Conservation (phyloP, 2,797 vertebrate species). For the Argyrosomus regius region DNA sequence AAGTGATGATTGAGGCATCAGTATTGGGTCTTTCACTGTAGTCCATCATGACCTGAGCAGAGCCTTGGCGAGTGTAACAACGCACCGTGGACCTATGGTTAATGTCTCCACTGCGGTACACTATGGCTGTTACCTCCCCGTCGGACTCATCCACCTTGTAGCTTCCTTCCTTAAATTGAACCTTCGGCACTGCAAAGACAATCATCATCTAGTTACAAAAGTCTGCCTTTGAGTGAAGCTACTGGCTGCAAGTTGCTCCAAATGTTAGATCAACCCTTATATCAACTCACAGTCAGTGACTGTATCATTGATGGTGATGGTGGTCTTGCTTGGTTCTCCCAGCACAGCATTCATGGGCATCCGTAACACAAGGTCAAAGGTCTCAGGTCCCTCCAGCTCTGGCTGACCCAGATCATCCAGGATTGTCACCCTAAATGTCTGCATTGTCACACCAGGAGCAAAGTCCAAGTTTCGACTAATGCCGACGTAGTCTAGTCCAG, state of each 20-base stretch:
- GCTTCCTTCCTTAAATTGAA: constrained; percentile 87
- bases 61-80: constrained; percentile 88
- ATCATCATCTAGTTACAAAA: neutral
- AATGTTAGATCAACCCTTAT: neutral
- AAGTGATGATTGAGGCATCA: constrained; percentile 85
- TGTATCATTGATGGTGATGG: constrained; percentile 88
- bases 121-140: constrained; percentile 77
- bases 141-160: constrained; percentile 88
- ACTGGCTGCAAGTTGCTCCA: neutral
- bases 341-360: constrained; percentile 89
- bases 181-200: constrained; percentile 85
- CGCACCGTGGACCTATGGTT: constrained; percentile 83
- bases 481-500: constrained; percentile 90
- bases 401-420: constrained; percentile 90
- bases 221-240: neutral
- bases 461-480: constrained; percentile 91
- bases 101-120: constrained; percentile 88
- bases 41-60: constrained; percentile 90
- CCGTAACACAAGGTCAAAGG: constrained; percentile 88
- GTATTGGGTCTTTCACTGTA: constrained; percentile 89
- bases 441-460: constrained; percentile 88
- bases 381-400: constrained; percentile 88
- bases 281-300: constrained; percentile 82
- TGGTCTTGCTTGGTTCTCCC: constrained; percentile 89
- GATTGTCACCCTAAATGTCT: constrained; percentile 89